A percentile compares a stretch with the other conserved stretches of the same genome.
Conservation (phyloP, 2,888 invertebrate genomes). For the Plebejus anna region DNA sequence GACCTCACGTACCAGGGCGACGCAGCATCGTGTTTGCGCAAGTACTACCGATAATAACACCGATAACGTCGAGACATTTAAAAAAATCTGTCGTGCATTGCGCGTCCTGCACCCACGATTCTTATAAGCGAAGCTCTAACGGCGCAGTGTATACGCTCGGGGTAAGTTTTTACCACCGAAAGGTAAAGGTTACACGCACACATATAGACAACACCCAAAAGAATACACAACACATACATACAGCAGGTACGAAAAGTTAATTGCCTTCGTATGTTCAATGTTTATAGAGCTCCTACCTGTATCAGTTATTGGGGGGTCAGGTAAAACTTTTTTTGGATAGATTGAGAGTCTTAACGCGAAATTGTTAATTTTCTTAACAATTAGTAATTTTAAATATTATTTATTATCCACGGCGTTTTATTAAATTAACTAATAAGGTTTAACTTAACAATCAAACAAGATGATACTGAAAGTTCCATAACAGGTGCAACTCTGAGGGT, state of each 20-base stretch:
- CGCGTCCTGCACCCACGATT: neutral
- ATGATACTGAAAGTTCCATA: neutral
- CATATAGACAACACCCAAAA: conserved; percentile 35
- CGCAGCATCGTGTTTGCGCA: conserved; percentile 66
- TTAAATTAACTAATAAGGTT: neutral
- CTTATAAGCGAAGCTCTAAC: neutral
- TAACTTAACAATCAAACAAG: neutral
- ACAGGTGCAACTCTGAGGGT: neutral
- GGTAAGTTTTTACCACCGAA: neutral
- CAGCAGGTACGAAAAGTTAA: conserved; percentile 74
- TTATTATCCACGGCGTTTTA: neutral
- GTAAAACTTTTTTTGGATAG: conserved; percentile 38
- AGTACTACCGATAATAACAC: conserved; percentile 44
- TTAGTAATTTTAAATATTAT: neutral
- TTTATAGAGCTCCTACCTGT: conserved; percentile 69
- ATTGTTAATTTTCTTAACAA: no score
- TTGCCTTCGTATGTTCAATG: conserved; percentile 77
- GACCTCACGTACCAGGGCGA: conserved; percentile 45
- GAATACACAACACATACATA: conserved; percentile 48
- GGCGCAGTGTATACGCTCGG: conserved; percentile 28
- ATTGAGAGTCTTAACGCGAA: conserved; percentile 11
- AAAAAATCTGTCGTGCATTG: neutral
- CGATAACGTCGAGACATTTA: conserved; percentile 11
- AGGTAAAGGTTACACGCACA: conserved; percentile 36
- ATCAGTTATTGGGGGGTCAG: conserved; percentile 43